Conservation (phyloP, 2,888 invertebrate species). For the Microplitis manilae region DNA sequence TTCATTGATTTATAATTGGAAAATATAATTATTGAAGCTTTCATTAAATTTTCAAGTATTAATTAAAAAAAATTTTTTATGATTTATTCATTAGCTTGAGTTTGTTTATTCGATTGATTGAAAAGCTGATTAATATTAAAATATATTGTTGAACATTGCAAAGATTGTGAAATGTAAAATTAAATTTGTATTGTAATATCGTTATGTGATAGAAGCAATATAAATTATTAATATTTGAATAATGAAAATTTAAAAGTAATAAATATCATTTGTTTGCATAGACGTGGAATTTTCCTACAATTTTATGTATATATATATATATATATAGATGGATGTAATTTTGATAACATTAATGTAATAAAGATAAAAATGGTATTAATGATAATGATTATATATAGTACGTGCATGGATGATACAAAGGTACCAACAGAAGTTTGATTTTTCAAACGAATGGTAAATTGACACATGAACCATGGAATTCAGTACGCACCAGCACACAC, state of each 20-base stretch:
- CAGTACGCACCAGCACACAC: slow-evolving; percentile 42
- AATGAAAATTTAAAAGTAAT: not conserved
- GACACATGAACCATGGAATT: slow-evolving; percentile 39
- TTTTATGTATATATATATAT: not conserved
- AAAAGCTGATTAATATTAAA: not conserved
- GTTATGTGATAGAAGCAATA: not conserved
- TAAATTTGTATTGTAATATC: not conserved
- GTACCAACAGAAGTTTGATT: slow-evolving; percentile 25
- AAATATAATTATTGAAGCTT: too few species aligned
- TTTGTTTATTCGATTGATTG: not conserved
- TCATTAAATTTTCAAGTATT: not conserved
- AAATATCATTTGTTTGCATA: not conserved
- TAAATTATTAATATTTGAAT: not conserved
- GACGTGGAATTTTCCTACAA: not conserved
- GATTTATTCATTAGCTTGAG: not conserved
- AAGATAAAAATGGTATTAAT: not conserved
- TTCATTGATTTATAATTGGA: too few species aligned
- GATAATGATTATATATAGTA: slow-evolving; percentile 8
- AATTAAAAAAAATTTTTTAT: not conserved
- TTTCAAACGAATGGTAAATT: slow-evolving; percentile 40
- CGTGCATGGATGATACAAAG: not conserved
- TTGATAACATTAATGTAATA: not conserved
- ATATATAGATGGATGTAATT: not conserved
- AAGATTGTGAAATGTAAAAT: not conserved
- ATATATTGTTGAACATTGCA: not conserved